Evolutionary conservation across 1,140 invertebrate genomes (phyloP), one percentile per base, ranked within the genome.

Genomic region (Stenopsyche tienmushanensis): DNA sequence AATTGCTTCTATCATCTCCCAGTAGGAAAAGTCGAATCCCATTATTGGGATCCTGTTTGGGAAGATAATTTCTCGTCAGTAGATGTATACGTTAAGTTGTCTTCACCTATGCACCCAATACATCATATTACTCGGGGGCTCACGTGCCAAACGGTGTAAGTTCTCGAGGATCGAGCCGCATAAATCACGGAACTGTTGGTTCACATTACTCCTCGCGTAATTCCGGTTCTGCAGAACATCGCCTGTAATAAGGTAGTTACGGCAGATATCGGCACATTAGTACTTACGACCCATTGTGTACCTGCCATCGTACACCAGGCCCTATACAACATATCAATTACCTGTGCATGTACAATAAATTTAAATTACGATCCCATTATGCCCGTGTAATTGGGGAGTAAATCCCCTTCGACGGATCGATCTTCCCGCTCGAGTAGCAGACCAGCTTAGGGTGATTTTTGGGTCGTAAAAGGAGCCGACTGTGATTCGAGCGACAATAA

Each of bases 301-400:
- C 23, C 52, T 17, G 49, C 26, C 39, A n/a, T n/a, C n/a, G n/a
- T n/a, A n/a, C n/a, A n/a, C 39, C 21, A 10, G 21, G 45, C 25
- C 29, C 7, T 29, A 57, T 60, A 60, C 49, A 54, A 68, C 55
- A 64, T 69, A 69, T 69, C 67, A 69, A 69, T 69, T 69, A 66
- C 67, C 53, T 50, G 62, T 29, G 24, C 67, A 59, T 34, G 63
- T 63, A 42, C 53, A 34, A 69, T 69, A 69, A 69, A 69, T 69
- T 69, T 65, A 66, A 65, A 69, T 69, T 69, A 69, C 64, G 53
- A 66, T 34, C 58, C 63, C 67, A 69, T 69, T 69, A 69, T 24
- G 63, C 34, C 65, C 15, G 24, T 55, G 58, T 67, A 62, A 67
- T 67, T 67, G 65, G 52, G 53, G 52, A 57, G 65, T 62, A 62